phyloP scores from a whole-genome alignment of 1,140 invertebrate species.

The Drosophila bipectinata region DNA sequence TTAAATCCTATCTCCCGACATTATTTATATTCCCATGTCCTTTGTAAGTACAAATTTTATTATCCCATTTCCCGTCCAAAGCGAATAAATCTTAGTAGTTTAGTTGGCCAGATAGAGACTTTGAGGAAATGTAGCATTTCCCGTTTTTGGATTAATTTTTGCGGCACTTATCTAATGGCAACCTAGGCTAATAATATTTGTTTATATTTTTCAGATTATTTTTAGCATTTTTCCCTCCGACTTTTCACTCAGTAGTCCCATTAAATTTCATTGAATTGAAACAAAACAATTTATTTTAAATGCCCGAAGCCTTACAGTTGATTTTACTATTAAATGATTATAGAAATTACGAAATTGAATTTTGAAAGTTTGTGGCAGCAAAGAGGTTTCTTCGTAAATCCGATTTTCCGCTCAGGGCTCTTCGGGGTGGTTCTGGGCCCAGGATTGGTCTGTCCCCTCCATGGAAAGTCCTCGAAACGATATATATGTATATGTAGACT shows the following conservation, averaged over 20 bases:
- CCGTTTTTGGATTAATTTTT: not conserved
- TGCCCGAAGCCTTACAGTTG: not conserved
- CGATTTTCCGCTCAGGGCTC: not conserved
- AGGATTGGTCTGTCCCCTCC: no score
- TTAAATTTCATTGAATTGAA: conserved; percentile 1
- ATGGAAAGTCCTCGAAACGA: not conserved
- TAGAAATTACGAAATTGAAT: not conserved
- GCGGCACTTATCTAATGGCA: conserved; percentile 19
- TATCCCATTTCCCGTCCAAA: not conserved
- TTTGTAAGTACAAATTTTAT: conserved; percentile 8
- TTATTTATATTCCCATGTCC: conserved; percentile 3
- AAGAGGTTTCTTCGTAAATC: not conserved
- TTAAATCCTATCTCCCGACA: not conserved
- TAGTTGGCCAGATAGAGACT: not conserved
- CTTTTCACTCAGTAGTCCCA: conserved; percentile 4
- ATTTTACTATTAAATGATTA: not conserved
- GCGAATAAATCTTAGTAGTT: conserved; percentile 5
- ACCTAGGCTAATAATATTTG: not conserved
- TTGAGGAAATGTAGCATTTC: not conserved
- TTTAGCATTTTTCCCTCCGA: no score
- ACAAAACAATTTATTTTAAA: no score
- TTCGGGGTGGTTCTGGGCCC: no score
- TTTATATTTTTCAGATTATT: no score
- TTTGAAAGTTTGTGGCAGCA: not conserved
- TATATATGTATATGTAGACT: not conserved